Evolutionary conservation across 2,888 invertebrate genomes (phyloP), one percentile per base, ranked within the genome.

Genomic region (Dexiosoma caninum): DNA sequence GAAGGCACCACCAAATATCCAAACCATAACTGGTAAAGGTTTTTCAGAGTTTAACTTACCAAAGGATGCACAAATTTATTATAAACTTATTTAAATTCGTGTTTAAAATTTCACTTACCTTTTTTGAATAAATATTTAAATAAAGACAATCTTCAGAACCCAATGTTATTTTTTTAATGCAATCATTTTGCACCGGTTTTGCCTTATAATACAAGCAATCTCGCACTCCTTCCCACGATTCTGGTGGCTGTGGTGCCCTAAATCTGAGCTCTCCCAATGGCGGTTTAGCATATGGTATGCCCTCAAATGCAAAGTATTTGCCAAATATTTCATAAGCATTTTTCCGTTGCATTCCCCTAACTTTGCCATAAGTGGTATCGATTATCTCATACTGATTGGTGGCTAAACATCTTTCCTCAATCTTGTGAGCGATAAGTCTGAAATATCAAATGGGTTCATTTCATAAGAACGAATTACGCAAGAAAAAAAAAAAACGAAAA

Each of bases 141-240:
- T 91, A 90, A 0, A 92, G 85, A 76, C 92, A 92, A 83, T 92
- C 91, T 85, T 92, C 92, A 12, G 88, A 86, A 2, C 92, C 92
- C n/a, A 86, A 83, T 0, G 83, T 62, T 3, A 83, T 30, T 12
- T 89, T 85, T 35, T 88, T 70, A 0, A 89, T 64, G 35, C 87
- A 81, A 82, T 90, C 86, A 27, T 83, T 83, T 72, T 91, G 90
- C 64, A 89, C 66, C 27, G 89, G 89, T 57, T 87, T 85, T 2
- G 85, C 82, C 9, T 86, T 85, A 53, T 88, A 85, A 2, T 85
- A 83, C 0, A 89, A 88, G 10, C 91, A 91, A 81, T 92, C 89
- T 44, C 87, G 85, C 0, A 91, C 81, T 1, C 87, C 90, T 0
- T 81, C 72, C 92, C 92, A 92, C 1, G 88, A 83, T 8, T 85